Base-by-base conservation (phyloP, 2,113 vertebrate genomes). In the Cyanistes caeruleus region DNA sequence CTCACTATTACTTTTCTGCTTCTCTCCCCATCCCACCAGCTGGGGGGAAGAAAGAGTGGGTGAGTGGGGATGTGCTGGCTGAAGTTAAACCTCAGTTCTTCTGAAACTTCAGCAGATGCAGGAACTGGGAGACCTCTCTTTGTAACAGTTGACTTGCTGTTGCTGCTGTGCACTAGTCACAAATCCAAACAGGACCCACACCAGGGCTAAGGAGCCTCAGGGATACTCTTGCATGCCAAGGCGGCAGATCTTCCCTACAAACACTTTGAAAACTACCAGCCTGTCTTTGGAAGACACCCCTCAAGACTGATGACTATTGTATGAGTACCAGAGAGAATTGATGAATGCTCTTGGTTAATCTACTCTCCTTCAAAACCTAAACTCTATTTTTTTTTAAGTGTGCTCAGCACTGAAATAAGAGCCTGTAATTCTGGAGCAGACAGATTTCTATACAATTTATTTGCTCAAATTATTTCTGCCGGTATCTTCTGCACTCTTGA, bases 401-500 rank as follows among this genome's bases (percentile, higher is more conserved):
- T 73, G 74, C 73, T 93, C 48, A 77, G 63, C 33, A 46, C 53
- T 80, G 73, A 69, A 92, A 86, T 49, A 91, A 93, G 58, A 41
- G 70, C 55, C 48, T 78, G 15, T 70, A 91, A 95, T 91, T 88
- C 79, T 84, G n/a, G 83, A 92, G 44, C 81, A 73, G 43, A 58
- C 24, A 86, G 39, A 77, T 81, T 91, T 93, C 85, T 95, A 86
- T 56, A 90, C 58, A 86, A 92, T 1, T 3, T 78, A 81, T 93
- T 87, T 84, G 64, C 82, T 87, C 53, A 84, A 89, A 94, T 95
- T 87, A 94, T 73, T 92, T 80, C 89, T 95, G 37, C 41, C 56
- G 77, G 59, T 83, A 39, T 46, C 60, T 93, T 87, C 51, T 90
- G 89, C 65, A 43, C 81, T 84, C 64, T 81, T 92, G 74, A 67